phyloP scores from a whole-genome alignment of 2,797 vertebrate genomes.

The Cyclopterus lumpus region DNA sequence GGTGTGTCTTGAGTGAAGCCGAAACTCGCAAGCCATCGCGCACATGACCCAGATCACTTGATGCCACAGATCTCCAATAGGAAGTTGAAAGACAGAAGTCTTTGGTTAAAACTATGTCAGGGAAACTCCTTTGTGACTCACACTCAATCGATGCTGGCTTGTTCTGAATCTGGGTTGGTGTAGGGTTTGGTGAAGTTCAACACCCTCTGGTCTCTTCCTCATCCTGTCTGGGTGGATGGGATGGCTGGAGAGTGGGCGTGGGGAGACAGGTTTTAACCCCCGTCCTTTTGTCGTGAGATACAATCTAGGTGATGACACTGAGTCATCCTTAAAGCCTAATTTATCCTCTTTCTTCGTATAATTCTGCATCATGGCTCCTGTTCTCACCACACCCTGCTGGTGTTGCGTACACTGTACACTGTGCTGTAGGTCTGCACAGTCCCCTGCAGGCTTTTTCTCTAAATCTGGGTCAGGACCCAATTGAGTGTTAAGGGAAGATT shows the following conservation, averaged over 20 bases:
- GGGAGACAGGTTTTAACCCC: conserved; percentile 36
- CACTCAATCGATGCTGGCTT: conserved; percentile 39
- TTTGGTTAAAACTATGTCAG: conserved; percentile 65
- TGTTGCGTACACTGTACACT: conserved; percentile 18
- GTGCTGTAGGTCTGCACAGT: conserved; percentile 47
- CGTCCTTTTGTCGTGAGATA: conserved; percentile 43
- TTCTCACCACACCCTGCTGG: conserved; percentile 59
- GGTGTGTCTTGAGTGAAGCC: conserved; percentile 29
- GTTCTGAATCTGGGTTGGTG: conserved; percentile 52
- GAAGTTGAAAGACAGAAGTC: conserved; percentile 52
- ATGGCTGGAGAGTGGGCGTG: conserved; percentile 20
- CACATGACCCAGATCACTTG: conserved; percentile 65
- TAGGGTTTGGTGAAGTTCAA: conserved; percentile 61
- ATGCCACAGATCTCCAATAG: conserved; percentile 45
- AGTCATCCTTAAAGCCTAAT: conserved; percentile 62
- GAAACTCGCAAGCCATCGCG: conserved; percentile 22
- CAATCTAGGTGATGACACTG: conserved; percentile 57
- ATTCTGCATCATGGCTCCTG: conserved; percentile 48
- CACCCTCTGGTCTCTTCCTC: conserved; percentile 36
- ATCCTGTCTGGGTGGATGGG: conserved; percentile 30
- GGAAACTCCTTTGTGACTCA: conserved; percentile 80
- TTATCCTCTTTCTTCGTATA: conserved; percentile 40
- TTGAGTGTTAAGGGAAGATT: conserved; percentile 59
- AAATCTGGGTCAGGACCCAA: conserved; percentile 69
- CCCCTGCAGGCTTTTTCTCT: conserved; percentile 48